Base-by-base conservation (phyloP, 2,113 vertebrate genomes). In the Alaudala cheleensis region DNA sequence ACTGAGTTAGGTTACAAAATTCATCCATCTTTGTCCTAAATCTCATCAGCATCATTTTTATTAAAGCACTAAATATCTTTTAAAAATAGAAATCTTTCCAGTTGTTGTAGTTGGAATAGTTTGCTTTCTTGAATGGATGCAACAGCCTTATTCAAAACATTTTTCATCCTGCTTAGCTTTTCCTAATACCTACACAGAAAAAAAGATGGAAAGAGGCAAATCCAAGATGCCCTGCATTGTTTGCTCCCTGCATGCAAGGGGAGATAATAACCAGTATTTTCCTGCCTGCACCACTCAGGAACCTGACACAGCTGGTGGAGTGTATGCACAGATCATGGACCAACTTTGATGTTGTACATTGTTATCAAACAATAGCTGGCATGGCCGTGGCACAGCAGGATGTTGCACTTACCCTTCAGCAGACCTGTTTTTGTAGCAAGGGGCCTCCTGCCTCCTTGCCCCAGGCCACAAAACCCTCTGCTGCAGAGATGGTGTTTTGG, bases 401-500 rank as follows among this genome's bases (percentile, higher is more conserved):
- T 86, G 33, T 47, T 71, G 44, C 60, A 56, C 80, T 92, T 86
- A 72, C 80, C 19, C 3, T 95, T 84, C 94, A 81, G 94, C 70
- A 88, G 92, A 90, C 86, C 77, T 93, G 88, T 13, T 93, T 81
- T 49, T 78, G 34, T 5, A 78, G 88, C 57, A 88, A 84, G 49
- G 50, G 40, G 88, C 79, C 93, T 96, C 92, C 82, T 93, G 76
- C 74, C 33, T 96, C 61, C 57, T 93, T 93, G 88, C 93, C 80
- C 53, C 65, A 34, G 65, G 88, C 85, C 65, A 44, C 44, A 50
- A n/a, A 96, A 25, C 49, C n/a, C 57, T 93, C 67, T 40, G 4
- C 90, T 90, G 82, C 9, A 60, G 90, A 71, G 72, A 61, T 2
- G 4, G 53, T 44, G 64, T 9, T 83, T 88, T 84, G 72, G 62